Evolutionary conservation across 2,797 vertebrate genomes (phyloP), one percentile per base, ranked within the genome.

Genomic region (Toxotes lorentzi): DNA sequence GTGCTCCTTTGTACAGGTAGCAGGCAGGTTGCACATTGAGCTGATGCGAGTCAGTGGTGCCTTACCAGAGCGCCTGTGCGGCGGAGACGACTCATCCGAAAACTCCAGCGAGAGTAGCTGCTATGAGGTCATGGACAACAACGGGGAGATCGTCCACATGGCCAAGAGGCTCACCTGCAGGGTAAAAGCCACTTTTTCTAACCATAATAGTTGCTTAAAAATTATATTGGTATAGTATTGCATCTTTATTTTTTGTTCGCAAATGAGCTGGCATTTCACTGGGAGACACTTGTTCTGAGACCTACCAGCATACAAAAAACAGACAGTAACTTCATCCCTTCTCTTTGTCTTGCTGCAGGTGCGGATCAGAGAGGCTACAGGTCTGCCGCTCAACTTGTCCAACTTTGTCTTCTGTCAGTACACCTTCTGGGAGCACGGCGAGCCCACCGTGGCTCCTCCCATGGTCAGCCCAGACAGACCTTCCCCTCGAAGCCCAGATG

Each of bases 401-500:
- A 99, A 99, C 93, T 99, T 99, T 41, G 98, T 99, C 53, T 99
- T 99, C 95, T 98, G 98, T 92, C 98, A 99, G 87, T 99, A 99
- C 79, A 97, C 95, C 0, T 99, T 99, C 93, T 99, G 98, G 98
- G 98, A 99, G 90, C 96, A 98, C 23, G 94, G 95, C 0, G 95
- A 97, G 68, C 96, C 97, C 54, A 95, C 96, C 0, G 97, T 99
- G 80, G 98, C 97, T 0, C 98, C 98, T 71, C 98, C 98, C 2
- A 96, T 98, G 88, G 97, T 99, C 81, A 97, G 97, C 89, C 98
- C 98, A 0, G 98, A 99, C 72, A 95, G 95, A 78, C 96, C 96
- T 32, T 95, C 96, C 21, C 91, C 95, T 24, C 95, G 93, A 67
- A 95, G 91, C 78, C 96, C 95, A 69, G 97, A 98, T 3, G 90